phyloP scores from a whole-genome alignment of 37 sponge, comb jelly and placozoan genomes.

The Oopsacas minuta region DNA sequence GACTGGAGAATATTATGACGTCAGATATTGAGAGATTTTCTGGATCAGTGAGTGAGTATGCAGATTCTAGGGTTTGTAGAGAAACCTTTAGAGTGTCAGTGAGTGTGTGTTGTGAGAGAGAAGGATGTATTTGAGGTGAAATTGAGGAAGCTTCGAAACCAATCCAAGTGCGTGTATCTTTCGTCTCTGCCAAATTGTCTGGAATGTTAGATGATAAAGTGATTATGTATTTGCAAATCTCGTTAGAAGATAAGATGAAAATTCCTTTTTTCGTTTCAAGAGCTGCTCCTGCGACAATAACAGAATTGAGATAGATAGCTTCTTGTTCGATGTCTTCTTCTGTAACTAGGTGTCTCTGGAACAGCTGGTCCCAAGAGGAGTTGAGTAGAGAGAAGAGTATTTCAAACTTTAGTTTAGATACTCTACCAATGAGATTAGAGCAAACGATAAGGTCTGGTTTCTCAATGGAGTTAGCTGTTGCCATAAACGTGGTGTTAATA shows the following conservation, averaged over 20 bases:
- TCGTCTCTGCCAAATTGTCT: background rate
- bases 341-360: background rate
- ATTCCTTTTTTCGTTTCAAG: background rate
- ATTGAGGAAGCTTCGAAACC: background rate
- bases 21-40: background rate
- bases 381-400: background rate
- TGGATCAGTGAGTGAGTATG: background rate
- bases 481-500: slow-evolving; percentile 10
- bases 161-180: background rate
- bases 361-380: background rate
- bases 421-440: background rate
- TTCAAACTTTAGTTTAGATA: background rate
- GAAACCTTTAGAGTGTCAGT: background rate
- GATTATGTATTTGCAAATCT: background rate
- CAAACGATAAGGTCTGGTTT: background rate
- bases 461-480: background rate
- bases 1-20: slow-evolving; percentile 10
- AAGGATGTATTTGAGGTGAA: background rate
- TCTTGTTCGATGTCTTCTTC: background rate
- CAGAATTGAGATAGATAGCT: background rate
- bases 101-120: background rate
- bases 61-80: background rate
- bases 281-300: background rate
- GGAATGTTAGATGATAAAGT: background rate
- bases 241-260: background rate